Base-by-base conservation (phyloP, 2,888 invertebrate species). In the Podabrus alpinus region DNA sequence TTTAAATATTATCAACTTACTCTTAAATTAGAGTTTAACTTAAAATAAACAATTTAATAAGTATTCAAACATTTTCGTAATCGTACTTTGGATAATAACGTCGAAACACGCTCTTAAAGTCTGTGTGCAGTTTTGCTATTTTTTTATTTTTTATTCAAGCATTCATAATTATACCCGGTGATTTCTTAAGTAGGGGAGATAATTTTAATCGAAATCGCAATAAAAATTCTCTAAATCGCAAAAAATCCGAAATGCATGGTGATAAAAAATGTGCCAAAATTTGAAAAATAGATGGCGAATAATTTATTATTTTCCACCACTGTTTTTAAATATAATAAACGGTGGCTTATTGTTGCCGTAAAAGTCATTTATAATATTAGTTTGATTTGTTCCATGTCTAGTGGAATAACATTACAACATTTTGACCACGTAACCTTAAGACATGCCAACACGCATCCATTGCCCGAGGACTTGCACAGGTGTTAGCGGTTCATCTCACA, bases 401-500 rank as follows among this genome's bases (percentile, higher is more conserved):
- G 78, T 75, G 76, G 78, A 78, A 78, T 71, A 24, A 62, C 15
- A 66, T 19, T 16, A n/a, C 24, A 19, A 19, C 68, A 21, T 64
- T 71, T 68, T 75, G 73, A 73, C 72, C 74, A 66, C 59, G 77
- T 77, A 68, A 72, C 74, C 71, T 74, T 73, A 71, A 75, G 77
- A 79, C 83, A 84, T 85, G 83, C 86, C 85, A 83, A 79, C 85
- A 84, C 85, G 85, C 84, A 84, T 82, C 79, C 79, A 81, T 81
- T 74, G 82, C 85, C 84, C 78, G 75, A 71, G 83, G 84, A 83
- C 79, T 78, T 81, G 85, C 86, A 86, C 86, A 86, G 86, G 86
- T 86, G 86, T 85, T 85, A 84, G 84, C 82, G 82, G 82, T 79
- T 80, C 82, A 80, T 81, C 83, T 84, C 84, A 84, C 85, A 84